Evolutionary conservation across 2,113 vertebrate species (phyloP).

Genomic region (Tympanuchus pallidicinctus): DNA sequence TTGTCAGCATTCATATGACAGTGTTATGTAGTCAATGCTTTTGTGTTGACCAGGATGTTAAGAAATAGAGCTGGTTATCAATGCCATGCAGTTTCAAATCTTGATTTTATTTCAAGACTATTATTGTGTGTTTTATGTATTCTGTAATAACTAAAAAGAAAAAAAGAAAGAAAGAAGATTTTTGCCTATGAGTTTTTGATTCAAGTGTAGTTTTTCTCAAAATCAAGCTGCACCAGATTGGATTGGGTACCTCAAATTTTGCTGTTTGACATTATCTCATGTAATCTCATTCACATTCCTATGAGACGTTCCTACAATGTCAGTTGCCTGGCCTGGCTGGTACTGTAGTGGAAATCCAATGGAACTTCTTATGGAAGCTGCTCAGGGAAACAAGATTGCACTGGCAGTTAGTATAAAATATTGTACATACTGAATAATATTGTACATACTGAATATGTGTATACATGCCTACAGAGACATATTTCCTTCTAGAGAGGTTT

Average conservation of each 20-base stretch:
- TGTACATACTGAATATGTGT: neutral
- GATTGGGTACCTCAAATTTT: neutral
- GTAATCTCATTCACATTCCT: slow-evolving; percentile 5
- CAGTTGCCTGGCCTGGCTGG: neutral
- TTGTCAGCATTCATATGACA: neutral
- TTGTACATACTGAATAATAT: neutral
- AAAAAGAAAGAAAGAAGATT: neutral
- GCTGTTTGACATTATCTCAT: slow-evolving; percentile 7
- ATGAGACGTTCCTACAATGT: neutral
- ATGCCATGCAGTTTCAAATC: neutral
- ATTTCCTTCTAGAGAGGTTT: neutral
- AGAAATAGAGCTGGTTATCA: neutral
- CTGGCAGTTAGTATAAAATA: neutral
- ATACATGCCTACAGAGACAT: neutral
- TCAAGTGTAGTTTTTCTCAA: neutral
- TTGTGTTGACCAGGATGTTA: neutral
- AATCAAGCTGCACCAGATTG: neutral
- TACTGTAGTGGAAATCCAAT: neutral
- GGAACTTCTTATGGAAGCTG: neutral
- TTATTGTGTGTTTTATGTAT: neutral
- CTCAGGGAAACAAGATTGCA: neutral
- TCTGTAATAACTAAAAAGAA: neutral
- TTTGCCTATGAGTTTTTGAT: neutral
- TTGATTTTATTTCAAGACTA: neutral
- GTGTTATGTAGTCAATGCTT: neutral